Conservation (phyloP, 2,888 invertebrate species). For the Petrophora chlorosata region DNA sequence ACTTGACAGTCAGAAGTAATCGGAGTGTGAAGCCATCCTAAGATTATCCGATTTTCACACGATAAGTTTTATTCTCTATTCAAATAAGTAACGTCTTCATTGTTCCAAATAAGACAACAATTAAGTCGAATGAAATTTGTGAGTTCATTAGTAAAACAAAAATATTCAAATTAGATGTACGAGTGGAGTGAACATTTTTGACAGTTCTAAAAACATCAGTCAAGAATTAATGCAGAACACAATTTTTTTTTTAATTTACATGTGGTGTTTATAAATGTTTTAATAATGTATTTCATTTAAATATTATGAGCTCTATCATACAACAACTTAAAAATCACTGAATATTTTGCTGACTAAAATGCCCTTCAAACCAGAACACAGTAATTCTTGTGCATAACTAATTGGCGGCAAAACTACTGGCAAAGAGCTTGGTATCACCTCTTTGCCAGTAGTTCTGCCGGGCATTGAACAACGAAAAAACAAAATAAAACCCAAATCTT, state of each 20-base stretch:
- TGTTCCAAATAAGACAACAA: slow-evolving; percentile 56
- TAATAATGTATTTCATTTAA: neutral
- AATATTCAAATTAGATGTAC: slow-evolving; percentile 37
- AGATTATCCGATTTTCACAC: slow-evolving; percentile 65
- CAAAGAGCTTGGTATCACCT: too few relatives aligned
- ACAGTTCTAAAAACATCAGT: slow-evolving; percentile 23
- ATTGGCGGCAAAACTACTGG: too few relatives aligned
- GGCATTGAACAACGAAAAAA: too few relatives aligned
- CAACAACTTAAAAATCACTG: neutral
- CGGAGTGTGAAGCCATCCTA: slow-evolving; percentile 4
- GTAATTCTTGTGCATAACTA: too few relatives aligned
- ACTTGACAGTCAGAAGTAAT: too few relatives aligned
- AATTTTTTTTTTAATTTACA: slow-evolving; percentile 8
- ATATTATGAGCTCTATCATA: neutral
- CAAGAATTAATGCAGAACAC: slow-evolving; percentile 13
- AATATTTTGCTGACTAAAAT: too few relatives aligned
- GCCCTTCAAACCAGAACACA: too few relatives aligned
- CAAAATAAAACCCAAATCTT: too few relatives aligned
- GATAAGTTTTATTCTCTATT: slow-evolving; percentile 58
- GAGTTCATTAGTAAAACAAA: slow-evolving; percentile 35
- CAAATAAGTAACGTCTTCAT: slow-evolving; percentile 65
- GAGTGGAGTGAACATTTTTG: slow-evolving; percentile 25
- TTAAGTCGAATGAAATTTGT: slow-evolving; percentile 43
- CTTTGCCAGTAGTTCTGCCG: too few relatives aligned
- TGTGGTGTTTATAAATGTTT: slow-evolving; percentile 15